Evolutionary conservation across 2,888 invertebrate genomes (phyloP), one percentile per base, ranked within the genome.

Genomic region (Trimorus sp.): DNA sequence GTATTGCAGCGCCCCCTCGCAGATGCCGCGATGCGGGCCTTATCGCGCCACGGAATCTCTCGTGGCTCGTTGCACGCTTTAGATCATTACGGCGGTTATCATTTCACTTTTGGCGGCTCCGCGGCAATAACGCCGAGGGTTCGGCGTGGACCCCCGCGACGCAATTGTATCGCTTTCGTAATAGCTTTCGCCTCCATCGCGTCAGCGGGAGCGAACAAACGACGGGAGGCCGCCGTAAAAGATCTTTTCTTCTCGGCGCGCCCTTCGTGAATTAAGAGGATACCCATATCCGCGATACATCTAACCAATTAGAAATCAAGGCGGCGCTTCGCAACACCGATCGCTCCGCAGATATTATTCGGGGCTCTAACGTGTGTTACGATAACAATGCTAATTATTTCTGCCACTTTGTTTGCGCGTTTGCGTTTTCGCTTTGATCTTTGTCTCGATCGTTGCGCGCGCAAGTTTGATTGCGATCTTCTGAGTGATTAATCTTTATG

Each of bases 1-100:
- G n/a, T n/a, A n/a, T 26, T 26, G 26, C 26, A 26, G 26, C 26
- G 26, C 26, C 26, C 48, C 37, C 53, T 56, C 49, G 73, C 91
- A 90, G 90, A 91, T 91, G 91, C 89, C 86, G 79, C 86, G 87
- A 91, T 91, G 91, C 90, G 91, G 91, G 91, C 86, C 73, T 79
- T 90, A 91, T 91, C 91, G 71, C 66, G 66, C 84, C 75, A 86
- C 85, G 88, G 84, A 84, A 90, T 91, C 90, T 90, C 69, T 83
- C 84, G 77, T 81, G 84, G 85, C 82, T 83, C 75, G 88, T 85
- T 86, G 87, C 88, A 79, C 88, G 85, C 84, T 89, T 86, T 86
- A 80, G 86, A 86, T 89, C 86, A 86, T 88, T 88, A 86, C 82
- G 86, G 83, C 83, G 86, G 87, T 89, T 89, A 89, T 90, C 89